Conservation (phyloP, 2,113 vertebrate species). For the Siniperca knerii region DNA sequence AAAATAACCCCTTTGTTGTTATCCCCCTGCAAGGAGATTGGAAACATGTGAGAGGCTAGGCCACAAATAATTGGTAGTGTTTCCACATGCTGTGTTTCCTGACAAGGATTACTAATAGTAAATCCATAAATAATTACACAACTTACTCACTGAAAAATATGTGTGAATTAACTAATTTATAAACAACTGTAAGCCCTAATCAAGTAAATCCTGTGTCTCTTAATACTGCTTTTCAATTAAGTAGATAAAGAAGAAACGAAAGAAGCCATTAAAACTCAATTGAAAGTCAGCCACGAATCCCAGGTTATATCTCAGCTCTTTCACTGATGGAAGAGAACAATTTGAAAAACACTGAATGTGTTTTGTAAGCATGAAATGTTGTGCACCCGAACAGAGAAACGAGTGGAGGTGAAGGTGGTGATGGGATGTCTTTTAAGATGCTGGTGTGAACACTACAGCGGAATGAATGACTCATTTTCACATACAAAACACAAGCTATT, state of each 20-base stretch:
- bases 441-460: neutral
- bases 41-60: constrained; percentile 4
- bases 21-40: constrained; percentile 3
- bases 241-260: constrained; percentile 25
- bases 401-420: neutral
- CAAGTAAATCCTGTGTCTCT: constrained; percentile 12
- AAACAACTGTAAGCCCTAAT: constrained; percentile 2
- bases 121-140: constrained; percentile 40
- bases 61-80: constrained; percentile 16
- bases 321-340: constrained; percentile 15
- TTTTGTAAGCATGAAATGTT: constrained; percentile 18
- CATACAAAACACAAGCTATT: neutral
- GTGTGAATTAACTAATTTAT: constrained; percentile 19
- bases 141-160: constrained; percentile 19
- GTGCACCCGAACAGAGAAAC: neutral
- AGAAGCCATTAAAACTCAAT: constrained; percentile 40
- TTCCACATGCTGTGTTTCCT: constrained; percentile 25
- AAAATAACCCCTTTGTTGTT: constrained; percentile 13
- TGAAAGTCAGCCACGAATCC: constrained; percentile 18
- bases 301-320: constrained; percentile 25
- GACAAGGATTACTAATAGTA: constrained; percentile 26
- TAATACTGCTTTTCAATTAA: constrained; percentile 40
- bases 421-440: neutral
- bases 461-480: constrained; percentile 5
- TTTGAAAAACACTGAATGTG: constrained; percentile 32